These are phyloP conservation scores for Kryptolebias ocellatus DNA, from an alignment of 2,797 vertebrate genomes.

Conservation along the genomic window DNA sequence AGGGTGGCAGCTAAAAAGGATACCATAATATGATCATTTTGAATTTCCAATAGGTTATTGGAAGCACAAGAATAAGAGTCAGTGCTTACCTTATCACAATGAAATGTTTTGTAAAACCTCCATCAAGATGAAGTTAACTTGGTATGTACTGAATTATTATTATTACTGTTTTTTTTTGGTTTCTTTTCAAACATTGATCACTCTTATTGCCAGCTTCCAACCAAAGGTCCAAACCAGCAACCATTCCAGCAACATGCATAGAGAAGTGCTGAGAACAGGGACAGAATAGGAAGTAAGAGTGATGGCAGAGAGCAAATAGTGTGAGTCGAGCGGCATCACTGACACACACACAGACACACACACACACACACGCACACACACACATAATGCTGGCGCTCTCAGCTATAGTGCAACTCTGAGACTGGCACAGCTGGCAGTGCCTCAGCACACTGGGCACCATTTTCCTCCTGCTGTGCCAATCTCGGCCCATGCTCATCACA, in stretches of 20 bases:
- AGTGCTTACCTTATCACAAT: too few relatives aligned
- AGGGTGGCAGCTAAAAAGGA: neutral
- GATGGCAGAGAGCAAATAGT: conserved; percentile 48
- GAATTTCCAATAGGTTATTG: neutral
- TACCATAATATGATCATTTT: neutral
- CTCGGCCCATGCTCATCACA: conserved; percentile 66
- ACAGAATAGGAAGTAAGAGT: conserved; percentile 24
- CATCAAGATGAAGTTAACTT: neutral
- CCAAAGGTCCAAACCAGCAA: conserved; percentile 32
- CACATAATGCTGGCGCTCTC: conserved; percentile 44
- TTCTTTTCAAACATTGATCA: neutral
- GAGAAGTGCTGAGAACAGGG: conserved; percentile 7
- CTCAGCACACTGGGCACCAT: conserved; percentile 64
- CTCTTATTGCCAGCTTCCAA: conserved; percentile 2
- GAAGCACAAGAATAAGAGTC: too few relatives aligned
- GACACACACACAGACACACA: conserved; percentile 12
- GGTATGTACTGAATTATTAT: too few relatives aligned
- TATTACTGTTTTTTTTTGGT: too few relatives aligned
- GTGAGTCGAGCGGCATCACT: conserved; percentile 31
- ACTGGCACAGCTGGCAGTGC: conserved; percentile 72
- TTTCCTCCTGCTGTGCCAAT: conserved; percentile 61
- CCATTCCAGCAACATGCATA: conserved; percentile 4
- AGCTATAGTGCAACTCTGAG: conserved; percentile 54
- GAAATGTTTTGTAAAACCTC: neutral
- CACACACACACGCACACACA: neutral